A percentile compares a stretch with the other conserved stretches of the same genome.
Conservation (phyloP, 2,888 invertebrate genomes). For the Tachina fera region DNA sequence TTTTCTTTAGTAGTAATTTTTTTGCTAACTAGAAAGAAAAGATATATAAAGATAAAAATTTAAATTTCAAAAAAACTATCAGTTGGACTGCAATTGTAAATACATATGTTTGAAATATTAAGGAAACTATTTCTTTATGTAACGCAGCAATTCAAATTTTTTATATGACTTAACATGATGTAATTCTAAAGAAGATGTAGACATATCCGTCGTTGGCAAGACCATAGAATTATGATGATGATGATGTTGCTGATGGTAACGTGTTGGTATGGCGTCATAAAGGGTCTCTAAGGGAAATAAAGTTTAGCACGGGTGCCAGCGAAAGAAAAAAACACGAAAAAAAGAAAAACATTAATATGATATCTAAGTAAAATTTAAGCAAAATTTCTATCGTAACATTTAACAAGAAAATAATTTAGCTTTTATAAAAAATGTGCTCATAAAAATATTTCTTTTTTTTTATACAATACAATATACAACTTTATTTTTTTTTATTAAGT, state of each 20-base stretch:
- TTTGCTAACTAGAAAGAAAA: conserved; percentile 37
- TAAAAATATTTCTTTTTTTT: conserved; percentile 9
- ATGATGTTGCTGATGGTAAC: conserved; percentile 62
- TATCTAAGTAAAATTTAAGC: not conserved
- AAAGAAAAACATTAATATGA: conserved; percentile 44
- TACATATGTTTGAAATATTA: not conserved
- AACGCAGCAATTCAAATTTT: conserved; percentile 68
- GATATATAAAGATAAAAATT: not conserved
- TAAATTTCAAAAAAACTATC: not conserved
- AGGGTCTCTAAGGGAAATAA: conserved; percentile 61
- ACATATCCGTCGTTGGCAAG: conserved; percentile 67
- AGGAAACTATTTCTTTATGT: conserved; percentile 62
- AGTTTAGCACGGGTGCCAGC: conserved; percentile 42
- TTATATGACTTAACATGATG: conserved; percentile 65
- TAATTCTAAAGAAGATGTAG: conserved; percentile 67
- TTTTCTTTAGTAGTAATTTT: not conserved
- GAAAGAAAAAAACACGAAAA: conserved; percentile 45
- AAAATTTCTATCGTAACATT: conserved; percentile 22
- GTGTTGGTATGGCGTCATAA: conserved; percentile 70
- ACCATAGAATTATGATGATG: conserved; percentile 66
- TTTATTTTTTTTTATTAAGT: conserved; percentile 3
- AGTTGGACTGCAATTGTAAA: not conserved
- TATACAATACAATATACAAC: conserved; percentile 12
- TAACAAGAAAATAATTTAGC: conserved; percentile 1
- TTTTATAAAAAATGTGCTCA: conserved; percentile 19